Conservation (phyloP, 1,140 invertebrate species). For the Drosophila rufa region DNA sequence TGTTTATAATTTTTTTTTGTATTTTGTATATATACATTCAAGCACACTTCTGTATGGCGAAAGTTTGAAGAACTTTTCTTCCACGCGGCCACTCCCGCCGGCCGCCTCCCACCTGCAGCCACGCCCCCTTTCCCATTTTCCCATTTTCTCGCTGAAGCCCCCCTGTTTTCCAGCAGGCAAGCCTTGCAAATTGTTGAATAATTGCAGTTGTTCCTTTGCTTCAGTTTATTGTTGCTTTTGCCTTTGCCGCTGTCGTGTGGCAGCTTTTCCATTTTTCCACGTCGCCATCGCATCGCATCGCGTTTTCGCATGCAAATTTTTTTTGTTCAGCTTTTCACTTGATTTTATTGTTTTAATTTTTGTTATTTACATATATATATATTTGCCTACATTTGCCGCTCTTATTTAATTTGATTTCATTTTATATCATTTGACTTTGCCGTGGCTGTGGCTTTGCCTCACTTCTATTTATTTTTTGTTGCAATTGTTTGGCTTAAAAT, state of each 20-base stretch:
- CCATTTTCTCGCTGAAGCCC: background rate
- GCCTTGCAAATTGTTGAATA: constrained; percentile 78
- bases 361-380: constrained; percentile 1
- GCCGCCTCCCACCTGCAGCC: constrained; percentile 7
- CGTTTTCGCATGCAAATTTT: constrained; percentile 60
- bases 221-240: constrained; percentile 21
- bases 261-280: constrained; percentile 63
- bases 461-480: constrained; percentile 37
- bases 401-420: constrained; percentile 30
- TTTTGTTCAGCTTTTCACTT: constrained; percentile 5
- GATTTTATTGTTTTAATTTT: constrained; percentile 14
- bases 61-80: constrained; percentile 55
- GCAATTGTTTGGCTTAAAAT: constrained; percentile 34
- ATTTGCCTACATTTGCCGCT: constrained; percentile 8
- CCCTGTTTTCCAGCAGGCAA: constrained; percentile 21
- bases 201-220: constrained; percentile 67
- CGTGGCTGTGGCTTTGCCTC: constrained; percentile 12
- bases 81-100: constrained; percentile 8
- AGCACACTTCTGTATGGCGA: constrained; percentile 38
- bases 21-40: constrained; percentile 17
- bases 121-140: background rate
- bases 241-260: constrained; percentile 32
- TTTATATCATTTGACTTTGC: constrained; percentile 42
- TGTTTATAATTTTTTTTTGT: constrained; percentile 15
- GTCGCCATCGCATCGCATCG: constrained; percentile 38